Evolutionary conservation across 1,140 invertebrate genomes (phyloP), one percentile per base, ranked within the genome.

Genomic region (Trichogramma pretiosum): DNA sequence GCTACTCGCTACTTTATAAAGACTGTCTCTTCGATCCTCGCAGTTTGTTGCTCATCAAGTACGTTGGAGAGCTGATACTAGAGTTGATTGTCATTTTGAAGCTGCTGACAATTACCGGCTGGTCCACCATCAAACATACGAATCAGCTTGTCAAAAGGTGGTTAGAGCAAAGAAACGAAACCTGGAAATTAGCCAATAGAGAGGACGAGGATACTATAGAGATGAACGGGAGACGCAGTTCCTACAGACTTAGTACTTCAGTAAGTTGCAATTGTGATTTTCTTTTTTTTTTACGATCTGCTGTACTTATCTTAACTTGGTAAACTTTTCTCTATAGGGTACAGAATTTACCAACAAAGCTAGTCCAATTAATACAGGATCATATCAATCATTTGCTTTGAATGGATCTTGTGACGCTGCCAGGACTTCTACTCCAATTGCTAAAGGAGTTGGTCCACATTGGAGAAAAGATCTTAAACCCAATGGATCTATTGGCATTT

Each of bases 1-100:
- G 63, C 45, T 67, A 67, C 32, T 67, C 59, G n/a, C 50, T 67
- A 8, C 50, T 68, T 22, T 52, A 57, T 17, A 65, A 70, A 61
- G 67, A 70, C 30, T 65, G 62, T 28, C 47, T 65, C 21, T 43
- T 65, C 34, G 63, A 63, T 26, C 62, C 61, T 5, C 57, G 66
- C 43, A 60, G 55, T n/a, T 55, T 57, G 9, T 14, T 57, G 5
- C 7, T 62, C 2, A 22, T 64, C 1, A 41, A 58, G 9, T 51
- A 59, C 42, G n/a, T 62, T 9, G 51, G 49, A n/a, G 39, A 48
- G 22, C 18, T 56, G 5, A 46, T 32, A 17, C 23, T 48, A 9
- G 61, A 59, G 17, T 10, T 52, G 3, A 2, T 23, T 1, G 17
- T 16, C 3, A 24, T 39, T 0, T 16, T 47, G 4, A 37, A 22